Conservation (phyloP, 1,140 invertebrate genomes). For the Samia ricini region DNA sequence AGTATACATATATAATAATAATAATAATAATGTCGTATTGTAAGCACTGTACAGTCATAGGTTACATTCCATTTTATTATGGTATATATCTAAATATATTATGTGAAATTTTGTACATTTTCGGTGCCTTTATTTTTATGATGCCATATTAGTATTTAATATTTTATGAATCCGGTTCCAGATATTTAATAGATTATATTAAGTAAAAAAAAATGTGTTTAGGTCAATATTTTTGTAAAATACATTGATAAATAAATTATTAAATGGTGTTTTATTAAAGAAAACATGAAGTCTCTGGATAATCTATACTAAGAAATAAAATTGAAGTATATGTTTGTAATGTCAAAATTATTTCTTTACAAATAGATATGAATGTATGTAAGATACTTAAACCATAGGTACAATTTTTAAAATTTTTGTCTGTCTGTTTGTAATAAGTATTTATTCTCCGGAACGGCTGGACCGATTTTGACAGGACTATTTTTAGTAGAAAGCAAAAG, state of each 20-base stretch:
- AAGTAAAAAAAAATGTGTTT: conserved; percentile 9
- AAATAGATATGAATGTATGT: too few relatives aligned
- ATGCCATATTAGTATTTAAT: conserved; percentile 8
- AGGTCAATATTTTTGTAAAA: conserved; percentile 31
- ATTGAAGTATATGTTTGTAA: too few relatives aligned
- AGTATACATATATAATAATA: not conserved
- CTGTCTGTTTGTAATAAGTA: too few relatives aligned
- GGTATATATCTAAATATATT: not conserved
- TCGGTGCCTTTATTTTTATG: not conserved
- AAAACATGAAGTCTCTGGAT: too few relatives aligned
- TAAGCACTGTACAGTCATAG: conserved; percentile 29
- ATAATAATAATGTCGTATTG: not conserved
- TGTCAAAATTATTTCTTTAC: too few relatives aligned
- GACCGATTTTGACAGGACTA: too few relatives aligned
- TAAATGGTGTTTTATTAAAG: conserved; percentile 14
- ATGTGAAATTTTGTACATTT: not conserved
- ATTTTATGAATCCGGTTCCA: conserved; percentile 18
- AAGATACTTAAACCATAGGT: too few relatives aligned
- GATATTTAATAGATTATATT: conserved; percentile 2
- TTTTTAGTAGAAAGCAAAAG: too few relatives aligned
- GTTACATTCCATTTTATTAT: not conserved
- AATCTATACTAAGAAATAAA: too few relatives aligned
- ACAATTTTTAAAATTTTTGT: too few relatives aligned
- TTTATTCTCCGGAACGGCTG: too few relatives aligned
- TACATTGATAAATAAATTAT: conserved; percentile 24